Evolutionary conservation across 35 echinoderm and acorn worm genomes (phyloP), one percentile per base, ranked within the genome.

Genomic region (Antedon bifida): DNA sequence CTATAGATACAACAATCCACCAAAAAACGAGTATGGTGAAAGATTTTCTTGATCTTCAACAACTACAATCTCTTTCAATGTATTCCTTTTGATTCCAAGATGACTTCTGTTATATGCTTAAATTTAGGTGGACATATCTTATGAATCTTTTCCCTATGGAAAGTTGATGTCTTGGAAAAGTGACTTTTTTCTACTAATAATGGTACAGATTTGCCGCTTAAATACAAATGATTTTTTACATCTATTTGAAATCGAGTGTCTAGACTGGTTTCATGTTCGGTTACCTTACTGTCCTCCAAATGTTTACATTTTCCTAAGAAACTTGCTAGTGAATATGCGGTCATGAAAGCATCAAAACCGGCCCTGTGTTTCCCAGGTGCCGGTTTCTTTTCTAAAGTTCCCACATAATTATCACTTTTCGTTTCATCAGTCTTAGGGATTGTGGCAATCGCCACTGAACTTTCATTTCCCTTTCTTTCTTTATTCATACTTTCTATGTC

Each of bases 311-410:
- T 38, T 31, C 44, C 85, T 31, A 92, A 51, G 35, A 99, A 84
- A 2, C 82, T 82, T 55, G 95, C 95, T 74, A 91, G 46, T 34
- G 90, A 44, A 85, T 90, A 99, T 1, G 90, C 95, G 0, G 95
- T 99, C 95, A 99, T 99, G 36, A 99, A 99, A n/a, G 95, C 95
- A 84, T 99, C 95, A 86, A 92, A 99, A 0, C 95, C 95, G 1
- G 95, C 95, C 30, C 95, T 79, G 51, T 99, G 95, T 38, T 86
- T 86, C 0, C 93, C 89, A 9, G 79, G 78, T 83, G 84, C 75
- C 44, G 46, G 83, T 23, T 44, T 29, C 8, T 29, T 5, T 26
- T 39, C 36, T 34, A 29, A 73, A 30, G 14, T 42, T 26, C 14
- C 32, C 14, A 73, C 1, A 19, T 55, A 73, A 19, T 55, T 29